Percentiles rank a stretch among this genome's conserved stretches.
Conservation (phyloP, 2,113 vertebrate species). For the Heloderma charlesbogerti region DNA sequence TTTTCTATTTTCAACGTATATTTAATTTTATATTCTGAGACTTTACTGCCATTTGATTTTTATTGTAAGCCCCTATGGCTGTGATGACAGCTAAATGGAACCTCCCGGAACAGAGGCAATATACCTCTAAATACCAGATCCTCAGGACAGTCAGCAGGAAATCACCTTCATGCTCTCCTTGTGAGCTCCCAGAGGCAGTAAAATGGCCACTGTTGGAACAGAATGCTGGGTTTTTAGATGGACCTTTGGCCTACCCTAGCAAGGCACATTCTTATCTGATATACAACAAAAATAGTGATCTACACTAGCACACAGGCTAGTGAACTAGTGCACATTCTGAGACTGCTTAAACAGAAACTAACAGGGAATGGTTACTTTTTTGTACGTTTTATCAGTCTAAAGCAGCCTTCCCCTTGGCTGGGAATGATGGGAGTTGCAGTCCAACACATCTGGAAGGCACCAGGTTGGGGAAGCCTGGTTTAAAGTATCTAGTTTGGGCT, state of each 20-base stretch:
- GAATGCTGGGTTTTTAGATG: background rate
- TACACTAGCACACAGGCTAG: background rate
- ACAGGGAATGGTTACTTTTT: background rate
- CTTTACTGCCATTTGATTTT: background rate
- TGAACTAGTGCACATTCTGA: background rate
- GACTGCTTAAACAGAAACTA: background rate
- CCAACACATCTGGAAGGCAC: no score
- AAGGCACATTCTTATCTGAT: background rate
- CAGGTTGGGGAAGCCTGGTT: no score
- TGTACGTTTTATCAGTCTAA: background rate
- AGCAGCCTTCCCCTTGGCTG: no score
- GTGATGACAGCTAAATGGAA: background rate
- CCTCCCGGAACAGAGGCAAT: background rate
- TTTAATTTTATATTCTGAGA: background rate
- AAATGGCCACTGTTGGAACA: background rate
- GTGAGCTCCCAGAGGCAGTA: background rate
- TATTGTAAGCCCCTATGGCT: background rate
- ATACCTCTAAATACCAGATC: background rate
- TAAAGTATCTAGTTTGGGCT: background rate
- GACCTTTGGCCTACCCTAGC: no score
- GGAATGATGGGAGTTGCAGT: no score
- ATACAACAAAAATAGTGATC: background rate
- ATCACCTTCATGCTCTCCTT: background rate
- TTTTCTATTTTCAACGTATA: background rate
- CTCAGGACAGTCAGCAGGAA: background rate